Base-by-base conservation (phyloP, 2,797 vertebrate species). In the Artibeus lituratus region DNA sequence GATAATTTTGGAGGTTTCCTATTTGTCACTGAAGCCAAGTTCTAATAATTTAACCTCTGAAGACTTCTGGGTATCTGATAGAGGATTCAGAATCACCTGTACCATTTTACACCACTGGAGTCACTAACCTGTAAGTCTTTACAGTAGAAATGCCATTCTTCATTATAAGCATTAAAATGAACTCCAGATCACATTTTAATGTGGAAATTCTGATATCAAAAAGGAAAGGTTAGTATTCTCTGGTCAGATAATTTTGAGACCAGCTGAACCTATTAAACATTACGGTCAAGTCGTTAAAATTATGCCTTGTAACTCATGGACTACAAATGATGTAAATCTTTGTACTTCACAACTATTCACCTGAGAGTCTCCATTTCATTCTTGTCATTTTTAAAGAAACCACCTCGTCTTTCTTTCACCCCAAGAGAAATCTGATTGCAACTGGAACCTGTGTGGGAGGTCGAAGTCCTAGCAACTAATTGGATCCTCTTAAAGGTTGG, bases 401-500 rank as follows among this genome's bases (percentile, higher is more conserved):
- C 47, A 93, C 35, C 47, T 89, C 93, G 42, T 92, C 70, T 91
- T 93, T 80, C 94, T 91, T 96, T 95, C 51, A 84, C 86, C 94
- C 89, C 87, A 84, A 96, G 94, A 97, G 91, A 96, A 95, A 97
- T 91, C 47, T 94, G 94, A 97, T 87, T 96, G 94, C 95, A 94
- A 89, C 26, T 96, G 94, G 96, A 97, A 97, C 77, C 91, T 94
- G 44, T 47, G 11, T 93, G 87, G 96, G 97, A 96, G 94, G 92
- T 94, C 97, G 97, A 96, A 70, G 85, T 72, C 92, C 76, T 95
- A 95, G 97, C 96, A 95, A 94, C 96, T 97, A 96, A 97, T 55
- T 97, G 97, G 97, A 97, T 97, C 87, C 62, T 95, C 87, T 97
- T 96, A 97, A 97, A 98, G 97, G 94, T 94, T 97, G 95, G 91